Conservation (phyloP, 2,113 vertebrate species). For the Oryctolagus cuniculus region DNA sequence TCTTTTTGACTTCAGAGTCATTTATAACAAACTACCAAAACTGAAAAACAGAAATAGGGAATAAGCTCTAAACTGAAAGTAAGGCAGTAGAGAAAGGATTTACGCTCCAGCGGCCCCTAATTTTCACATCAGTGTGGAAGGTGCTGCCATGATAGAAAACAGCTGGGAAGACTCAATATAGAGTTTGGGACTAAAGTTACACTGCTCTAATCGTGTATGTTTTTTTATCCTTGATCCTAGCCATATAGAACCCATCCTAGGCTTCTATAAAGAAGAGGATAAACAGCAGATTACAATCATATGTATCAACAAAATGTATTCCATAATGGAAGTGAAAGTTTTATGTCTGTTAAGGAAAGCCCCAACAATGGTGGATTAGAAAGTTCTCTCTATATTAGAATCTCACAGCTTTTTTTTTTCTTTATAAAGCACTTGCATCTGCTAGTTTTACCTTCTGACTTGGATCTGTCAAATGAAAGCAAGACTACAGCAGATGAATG, state of each 20-base stretch:
- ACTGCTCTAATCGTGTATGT: background rate
- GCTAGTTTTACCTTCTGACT: background rate
- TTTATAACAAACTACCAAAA: conserved; percentile 25
- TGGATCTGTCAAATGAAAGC: background rate
- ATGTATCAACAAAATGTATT: conserved; percentile 5
- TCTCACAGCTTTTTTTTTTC: background rate
- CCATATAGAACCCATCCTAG: background rate
- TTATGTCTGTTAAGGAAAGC: background rate
- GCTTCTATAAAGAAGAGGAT: background rate
- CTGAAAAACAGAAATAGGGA: background rate
- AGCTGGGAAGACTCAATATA: background rate
- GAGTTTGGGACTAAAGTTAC: background rate
- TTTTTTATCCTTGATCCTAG: background rate
- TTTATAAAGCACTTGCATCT: background rate
- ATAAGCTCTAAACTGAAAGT: background rate
- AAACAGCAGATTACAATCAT: background rate
- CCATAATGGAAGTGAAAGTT: background rate
- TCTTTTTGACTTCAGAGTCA: background rate
- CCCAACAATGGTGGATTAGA: background rate
- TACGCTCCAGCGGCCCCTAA: background rate
- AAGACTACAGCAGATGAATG: background rate
- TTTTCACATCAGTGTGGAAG: background rate
- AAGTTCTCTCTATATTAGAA: background rate
- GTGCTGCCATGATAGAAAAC: background rate
- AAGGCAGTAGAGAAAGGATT: background rate